Evolutionary conservation across 2,888 invertebrate species (phyloP), one percentile per base, ranked within the genome.

Genomic region (Sabatieria punctata): DNA sequence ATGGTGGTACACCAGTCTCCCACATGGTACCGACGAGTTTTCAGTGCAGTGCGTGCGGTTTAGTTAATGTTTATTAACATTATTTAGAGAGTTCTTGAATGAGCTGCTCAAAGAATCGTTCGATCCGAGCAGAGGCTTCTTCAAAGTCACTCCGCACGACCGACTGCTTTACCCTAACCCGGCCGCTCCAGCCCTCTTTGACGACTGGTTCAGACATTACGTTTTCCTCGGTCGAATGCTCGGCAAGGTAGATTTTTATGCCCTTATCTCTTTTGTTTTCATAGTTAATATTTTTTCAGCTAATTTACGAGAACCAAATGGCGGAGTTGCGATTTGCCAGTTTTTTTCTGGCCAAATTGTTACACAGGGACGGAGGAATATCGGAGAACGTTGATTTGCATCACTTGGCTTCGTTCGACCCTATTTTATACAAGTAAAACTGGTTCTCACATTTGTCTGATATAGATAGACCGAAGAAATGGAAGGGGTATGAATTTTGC

Each of bases 141-240:
- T 95, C 65, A 91, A 91, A 65, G 72, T 75, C 48, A 68, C 86
- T 27, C 91, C 91, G 3, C 79, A 80, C 51, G 89, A 93, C 67
- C 84, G 88, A 64, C 79, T 85, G 70, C 70, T 97, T 33, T 97
- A 93, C 67, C 95, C 95, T 0, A 95, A 93, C 70, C 95, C 95
- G 0, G 81, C 83, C 43, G 86, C 88, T 3, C 77, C 80, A 57
- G 48, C 59, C 3, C 72, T 88, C 47, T 70, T 88, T n/a, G 79
- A 81, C 25, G 81, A 41, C 39, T 54, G 43, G 33, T 46, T 36
- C 1, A 40, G 43, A 60, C 95, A 97, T 68, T 95, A 85, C 65
- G 88, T 78, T 67, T 93, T 95, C 61, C 79, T 91, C 46, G 95
- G 95, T 11, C 75, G 93, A 49, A 81, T 93, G 70, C 69, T 93